phyloP scores from a whole-genome alignment of 2,888 invertebrate genomes.

The Suillia variegata region DNA sequence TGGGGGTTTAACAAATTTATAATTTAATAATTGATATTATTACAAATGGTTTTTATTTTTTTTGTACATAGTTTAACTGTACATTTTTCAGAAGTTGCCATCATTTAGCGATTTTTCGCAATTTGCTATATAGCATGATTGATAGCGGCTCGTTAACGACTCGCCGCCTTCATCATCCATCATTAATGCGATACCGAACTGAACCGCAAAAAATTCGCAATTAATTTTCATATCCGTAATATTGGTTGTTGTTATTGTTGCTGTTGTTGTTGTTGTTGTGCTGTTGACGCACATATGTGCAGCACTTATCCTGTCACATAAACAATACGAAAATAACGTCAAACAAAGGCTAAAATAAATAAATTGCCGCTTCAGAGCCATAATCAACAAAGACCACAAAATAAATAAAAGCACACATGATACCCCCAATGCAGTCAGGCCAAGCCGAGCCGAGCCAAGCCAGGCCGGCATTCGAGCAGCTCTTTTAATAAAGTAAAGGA shows the following conservation, averaged over 20 bases:
- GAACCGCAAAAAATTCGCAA: slow-evolving; percentile 19
- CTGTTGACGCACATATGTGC: slow-evolving; percentile 27
- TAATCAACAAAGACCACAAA: slow-evolving; percentile 14
- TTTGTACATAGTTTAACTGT: no score
- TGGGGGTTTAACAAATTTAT: no score
- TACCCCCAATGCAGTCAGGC: slow-evolving; percentile 18
- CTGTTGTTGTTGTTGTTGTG: no score
- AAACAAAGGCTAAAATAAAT: slow-evolving; percentile 27
- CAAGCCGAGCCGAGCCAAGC: no score
- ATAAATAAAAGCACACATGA: slow-evolving; percentile 17
- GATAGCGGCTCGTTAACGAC: neutral
- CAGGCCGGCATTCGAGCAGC: no score
- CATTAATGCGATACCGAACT: no score
- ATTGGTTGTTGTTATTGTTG: no score
- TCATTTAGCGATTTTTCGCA: no score
- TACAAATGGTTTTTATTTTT: no score
- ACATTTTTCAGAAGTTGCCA: neutral
- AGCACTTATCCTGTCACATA: slow-evolving; percentile 30
- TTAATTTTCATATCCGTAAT: slow-evolving; percentile 28
- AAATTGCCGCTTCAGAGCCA: slow-evolving; percentile 23
- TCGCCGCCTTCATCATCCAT: neutral
- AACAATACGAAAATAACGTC: slow-evolving; percentile 26
- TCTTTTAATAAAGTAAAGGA: neutral
- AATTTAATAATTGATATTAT: no score
- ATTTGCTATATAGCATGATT: neutral